Evolutionary conservation across 2,113 vertebrate genomes (phyloP), one percentile per base, ranked within the genome.

Genomic region (Salvator merianae): DNA sequence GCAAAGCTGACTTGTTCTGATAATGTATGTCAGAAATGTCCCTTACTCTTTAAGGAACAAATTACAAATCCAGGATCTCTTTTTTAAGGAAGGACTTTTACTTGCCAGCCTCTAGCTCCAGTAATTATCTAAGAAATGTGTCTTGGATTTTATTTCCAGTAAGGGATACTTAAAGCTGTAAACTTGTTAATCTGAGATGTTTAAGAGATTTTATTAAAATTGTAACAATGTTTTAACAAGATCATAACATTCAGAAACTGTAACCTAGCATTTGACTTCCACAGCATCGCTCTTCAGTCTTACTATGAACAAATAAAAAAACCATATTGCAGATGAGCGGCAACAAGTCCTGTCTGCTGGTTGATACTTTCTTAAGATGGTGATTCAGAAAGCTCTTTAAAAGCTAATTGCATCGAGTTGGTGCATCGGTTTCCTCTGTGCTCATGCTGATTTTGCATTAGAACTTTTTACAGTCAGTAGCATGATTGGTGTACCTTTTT

Each of bases 21-120:
- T 55, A 76, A 78, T 86, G 81, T 81, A 87, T 86, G 76, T 50
- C 84, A 77, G 91, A 88, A 55, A 86, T 83, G 87, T 82, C 79
- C 79, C 82, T 86, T 30, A n/a, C 40, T 13, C 75, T 1, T 72
- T 18, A 83, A 78, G 85, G 87, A 85, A 85, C 36, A 80, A 82
- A 84, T 47, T 84, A 68, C 9, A 76, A 47, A 75, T 84, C 69
- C 89, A 16, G 88, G 68, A 78, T 24, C 81, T 79, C 62, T 12
- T 84, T 77, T 88, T 59, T 59, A 59, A 59, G 55, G 4, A 43
- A 66, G 50, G 84, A 92, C 77, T 59, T 85, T 76, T 83, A 87
- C 38, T n/a, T 85, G 71, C 80, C 84, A 63, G 89, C 40, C 0
- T 73, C 10, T 86, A 89, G 84, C 86, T 68, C n/a, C 83, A 73